Conservation (phyloP, 2,797 vertebrate species). For the Anguilla anguilla region DNA sequence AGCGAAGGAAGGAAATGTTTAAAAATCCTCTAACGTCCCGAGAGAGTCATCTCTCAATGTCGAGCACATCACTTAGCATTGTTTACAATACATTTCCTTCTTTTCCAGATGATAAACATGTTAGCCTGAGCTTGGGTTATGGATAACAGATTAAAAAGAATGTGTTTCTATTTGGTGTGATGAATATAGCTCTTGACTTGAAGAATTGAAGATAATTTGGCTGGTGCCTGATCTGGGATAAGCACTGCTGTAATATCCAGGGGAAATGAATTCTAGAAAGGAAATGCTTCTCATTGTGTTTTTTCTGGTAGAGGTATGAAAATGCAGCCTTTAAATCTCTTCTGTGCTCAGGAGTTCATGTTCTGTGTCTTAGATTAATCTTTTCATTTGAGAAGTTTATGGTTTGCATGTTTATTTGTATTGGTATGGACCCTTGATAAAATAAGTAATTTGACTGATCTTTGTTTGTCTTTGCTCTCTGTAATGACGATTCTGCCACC, state of each 20-base stretch:
- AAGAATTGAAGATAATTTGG: not conserved
- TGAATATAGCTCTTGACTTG: not conserved
- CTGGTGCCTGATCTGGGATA: not conserved
- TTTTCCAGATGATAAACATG: not conserved
- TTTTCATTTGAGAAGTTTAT: not conserved
- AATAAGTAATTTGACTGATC: not conserved
- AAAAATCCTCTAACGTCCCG: not conserved
- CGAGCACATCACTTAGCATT: not conserved
- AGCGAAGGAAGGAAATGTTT: not conserved
- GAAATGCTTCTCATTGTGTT: not conserved
- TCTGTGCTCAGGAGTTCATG: not conserved
- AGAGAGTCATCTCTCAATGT: not conserved
- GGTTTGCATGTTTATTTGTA: not conserved
- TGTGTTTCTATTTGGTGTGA: not conserved
- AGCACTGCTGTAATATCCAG: not conserved
- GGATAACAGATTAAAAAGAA: not conserved
- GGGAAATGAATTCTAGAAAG: not conserved
- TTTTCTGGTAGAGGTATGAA: not conserved
- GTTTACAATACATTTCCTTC: not conserved
- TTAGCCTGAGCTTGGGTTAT: not conserved
- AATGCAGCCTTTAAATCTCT: not conserved
- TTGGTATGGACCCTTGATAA: not conserved
- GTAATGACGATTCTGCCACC: slow-evolving; percentile 42
- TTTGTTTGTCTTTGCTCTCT: slow-evolving; percentile 40
- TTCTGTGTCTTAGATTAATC: not conserved